Conservation (phyloP, 2,797 vertebrate genomes). For the Myotis vivesi region DNA sequence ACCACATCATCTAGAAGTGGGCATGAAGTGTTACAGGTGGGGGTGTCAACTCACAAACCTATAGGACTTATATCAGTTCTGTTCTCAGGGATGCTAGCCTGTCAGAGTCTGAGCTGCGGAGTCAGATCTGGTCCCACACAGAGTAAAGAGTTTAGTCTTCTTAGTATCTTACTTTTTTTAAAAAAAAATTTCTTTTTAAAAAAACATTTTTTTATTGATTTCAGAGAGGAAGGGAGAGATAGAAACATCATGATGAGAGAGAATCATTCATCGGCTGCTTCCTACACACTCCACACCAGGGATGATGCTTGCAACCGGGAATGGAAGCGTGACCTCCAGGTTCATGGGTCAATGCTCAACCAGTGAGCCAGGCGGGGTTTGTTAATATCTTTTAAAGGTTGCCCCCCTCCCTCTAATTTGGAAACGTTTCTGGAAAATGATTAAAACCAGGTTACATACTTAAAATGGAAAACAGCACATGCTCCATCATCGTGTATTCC, state of each 20-base stretch:
- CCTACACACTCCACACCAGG: too few relatives aligned
- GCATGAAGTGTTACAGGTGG: background rate
- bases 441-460: slow-evolving; percentile 61
- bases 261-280: too few relatives aligned
- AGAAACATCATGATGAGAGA: too few relatives aligned
- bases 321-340: too few relatives aligned
- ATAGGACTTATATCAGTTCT: background rate
- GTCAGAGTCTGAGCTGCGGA: background rate
- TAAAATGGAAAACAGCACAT: slow-evolving; percentile 39
- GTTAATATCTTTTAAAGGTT: background rate
- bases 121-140: background rate
- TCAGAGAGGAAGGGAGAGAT: too few relatives aligned
- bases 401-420: slow-evolving; percentile 38
- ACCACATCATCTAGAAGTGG: background rate
- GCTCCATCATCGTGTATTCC: background rate
- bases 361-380: background rate
- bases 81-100: background rate
- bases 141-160: background rate
- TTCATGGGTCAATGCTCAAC: too few relatives aligned
- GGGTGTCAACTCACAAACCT: background rate
- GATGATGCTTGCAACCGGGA: too few relatives aligned
- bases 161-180: background rate
- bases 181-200: too few relatives aligned
- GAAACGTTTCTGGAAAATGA: slow-evolving; percentile 63
- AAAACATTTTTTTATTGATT: too few relatives aligned